Conservation (phyloP, 2,888 invertebrate species). For the Tubulanus polymorphus region DNA sequence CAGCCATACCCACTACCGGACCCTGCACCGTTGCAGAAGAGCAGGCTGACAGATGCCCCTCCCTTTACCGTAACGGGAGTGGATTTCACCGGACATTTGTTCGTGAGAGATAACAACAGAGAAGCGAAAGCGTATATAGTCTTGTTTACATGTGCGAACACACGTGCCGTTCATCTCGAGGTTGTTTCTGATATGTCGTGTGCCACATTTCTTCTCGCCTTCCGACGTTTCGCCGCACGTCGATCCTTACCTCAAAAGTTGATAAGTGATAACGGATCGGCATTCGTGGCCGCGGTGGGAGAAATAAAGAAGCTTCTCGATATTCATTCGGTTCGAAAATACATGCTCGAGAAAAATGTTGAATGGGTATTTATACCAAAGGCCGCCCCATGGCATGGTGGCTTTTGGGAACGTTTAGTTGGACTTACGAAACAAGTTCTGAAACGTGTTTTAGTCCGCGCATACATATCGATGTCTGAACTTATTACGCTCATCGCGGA, state of each 20-base stretch:
- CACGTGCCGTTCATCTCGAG: slow-evolving; percentile 3
- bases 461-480: not conserved
- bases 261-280: slow-evolving; percentile 8
- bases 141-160: not conserved
- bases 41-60: not conserved
- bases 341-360: not conserved
- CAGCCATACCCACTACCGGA: not conserved
- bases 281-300: not conserved
- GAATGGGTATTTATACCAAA: slow-evolving; percentile 9
- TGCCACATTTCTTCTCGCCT: slow-evolving; percentile 4
- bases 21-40: not conserved
- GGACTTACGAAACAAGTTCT: slow-evolving; percentile 1
- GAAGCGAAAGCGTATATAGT: not conserved
- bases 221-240: slow-evolving; percentile 1
- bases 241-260: slow-evolving; percentile 1
- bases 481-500: slow-evolving; percentile 6
- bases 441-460: slow-evolving; percentile 6
- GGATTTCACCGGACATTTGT: not conserved
- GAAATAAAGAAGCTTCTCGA: not conserved
- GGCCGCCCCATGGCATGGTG: slow-evolving; percentile 10
- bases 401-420: slow-evolving; percentile 9
- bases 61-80: not conserved
- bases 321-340: not conserved
- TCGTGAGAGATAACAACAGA: not conserved
- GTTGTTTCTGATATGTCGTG: slow-evolving; percentile 2